Percentiles rank a stretch among this genome's conserved stretches.
phyloP scores from a whole-genome alignment of 2,888 invertebrate species.

The Lycia hirtaria region DNA sequence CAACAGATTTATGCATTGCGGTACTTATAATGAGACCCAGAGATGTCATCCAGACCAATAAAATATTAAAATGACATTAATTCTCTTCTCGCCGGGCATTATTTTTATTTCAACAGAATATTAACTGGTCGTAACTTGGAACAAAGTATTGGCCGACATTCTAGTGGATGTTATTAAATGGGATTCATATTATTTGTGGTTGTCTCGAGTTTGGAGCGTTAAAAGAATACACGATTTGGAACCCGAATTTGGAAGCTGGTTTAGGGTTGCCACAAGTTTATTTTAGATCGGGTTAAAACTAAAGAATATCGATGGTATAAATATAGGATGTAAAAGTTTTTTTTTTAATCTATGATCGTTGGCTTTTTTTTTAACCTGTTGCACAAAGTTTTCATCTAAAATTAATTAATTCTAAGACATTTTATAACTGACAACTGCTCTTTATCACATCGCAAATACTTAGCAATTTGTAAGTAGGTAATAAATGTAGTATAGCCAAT shows the following conservation, averaged over 20 bases:
- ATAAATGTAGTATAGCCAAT: too few species aligned
- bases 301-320: neutral
- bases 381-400: too few species aligned
- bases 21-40: constrained; percentile 66
- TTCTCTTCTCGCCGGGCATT: constrained; percentile 52
- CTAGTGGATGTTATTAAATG: constrained; percentile 29
- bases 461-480: too few species aligned
- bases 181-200: constrained; percentile 37
- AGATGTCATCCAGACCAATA: constrained; percentile 68
- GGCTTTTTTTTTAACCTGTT: too few species aligned
- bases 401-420: too few species aligned
- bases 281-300: neutral
- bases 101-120: constrained; percentile 61
- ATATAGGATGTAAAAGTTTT: too few species aligned
- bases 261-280: constrained; percentile 7
- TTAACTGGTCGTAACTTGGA: constrained; percentile 53
- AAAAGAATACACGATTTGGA: constrained; percentile 42
- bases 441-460: too few species aligned
- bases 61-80: constrained; percentile 74
- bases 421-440: too few species aligned
- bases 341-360: too few species aligned
- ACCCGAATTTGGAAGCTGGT: constrained; percentile 28
- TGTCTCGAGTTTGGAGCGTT: constrained; percentile 23
- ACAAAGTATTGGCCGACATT: constrained; percentile 47
- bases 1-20: constrained; percentile 67